A percentile compares a stretch with the other conserved stretches of the same genome.
These are phyloP conservation scores for Corythornis vintsioides DNA, from an alignment of 2,113 vertebrate species.

Conservation along the genomic window DNA sequence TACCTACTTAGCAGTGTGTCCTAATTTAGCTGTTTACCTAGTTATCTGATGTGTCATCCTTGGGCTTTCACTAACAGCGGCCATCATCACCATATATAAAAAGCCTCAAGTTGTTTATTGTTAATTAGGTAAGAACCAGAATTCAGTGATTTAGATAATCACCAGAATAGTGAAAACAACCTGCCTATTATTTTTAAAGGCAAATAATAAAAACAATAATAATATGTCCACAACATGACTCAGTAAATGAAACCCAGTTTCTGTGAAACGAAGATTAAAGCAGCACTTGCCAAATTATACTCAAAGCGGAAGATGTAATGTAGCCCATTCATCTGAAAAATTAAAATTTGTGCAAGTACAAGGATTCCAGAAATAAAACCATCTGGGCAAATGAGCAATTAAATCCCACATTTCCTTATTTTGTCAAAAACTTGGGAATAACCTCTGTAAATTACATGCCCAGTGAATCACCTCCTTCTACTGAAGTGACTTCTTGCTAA, in stretches of 20 bases:
- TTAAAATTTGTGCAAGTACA: conserved; percentile 71
- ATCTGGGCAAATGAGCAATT: conserved; percentile 71
- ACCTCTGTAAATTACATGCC: conserved; percentile 51
- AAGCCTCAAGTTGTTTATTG: conserved; percentile 9
- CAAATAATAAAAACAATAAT: conserved; percentile 53
- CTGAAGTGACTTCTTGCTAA: conserved; percentile 45
- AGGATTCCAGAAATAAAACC: conserved; percentile 74
- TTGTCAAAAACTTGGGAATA: conserved; percentile 68
- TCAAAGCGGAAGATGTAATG: conserved; percentile 67
- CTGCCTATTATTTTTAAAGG: conserved; percentile 65
- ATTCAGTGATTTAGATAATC: conserved; percentile 52
- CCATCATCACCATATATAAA: neutral
- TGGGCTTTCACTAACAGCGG: conserved; percentile 9
- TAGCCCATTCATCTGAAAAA: conserved; percentile 71
- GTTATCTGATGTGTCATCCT: neutral
- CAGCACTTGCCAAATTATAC: conserved; percentile 67
- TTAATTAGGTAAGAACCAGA: conserved; percentile 49
- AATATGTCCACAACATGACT: conserved; percentile 40
- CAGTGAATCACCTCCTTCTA: conserved; percentile 19
- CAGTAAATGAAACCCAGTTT: conserved; percentile 50
- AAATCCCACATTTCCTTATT: conserved; percentile 60
- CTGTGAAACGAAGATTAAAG: conserved; percentile 65
- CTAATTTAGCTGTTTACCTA: conserved; percentile 12
- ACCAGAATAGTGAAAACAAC: neutral
- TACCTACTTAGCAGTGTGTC: neutral